These are phyloP conservation scores for Cremastinae sp. DNA, from an alignment of 2,888 invertebrate species.

Conservation along the genomic window DNA sequence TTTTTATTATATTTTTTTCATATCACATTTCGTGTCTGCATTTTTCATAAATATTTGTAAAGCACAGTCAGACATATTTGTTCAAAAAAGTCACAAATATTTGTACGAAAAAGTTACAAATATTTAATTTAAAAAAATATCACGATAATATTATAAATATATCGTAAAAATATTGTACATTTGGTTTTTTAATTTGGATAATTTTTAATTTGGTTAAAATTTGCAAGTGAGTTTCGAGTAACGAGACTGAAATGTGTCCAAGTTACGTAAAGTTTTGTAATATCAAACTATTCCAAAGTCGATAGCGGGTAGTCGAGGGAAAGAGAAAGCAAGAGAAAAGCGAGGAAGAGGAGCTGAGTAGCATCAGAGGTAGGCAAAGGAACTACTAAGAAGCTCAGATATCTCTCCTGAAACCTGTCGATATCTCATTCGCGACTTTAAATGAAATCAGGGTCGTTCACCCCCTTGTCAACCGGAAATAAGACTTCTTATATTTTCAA, in stretches of 20 bases:
- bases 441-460: constrained; percentile 56
- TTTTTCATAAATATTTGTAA: too few relatives aligned
- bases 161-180: too few relatives aligned
- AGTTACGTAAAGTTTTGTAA: constrained; percentile 51
- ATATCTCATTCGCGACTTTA: constrained; percentile 46
- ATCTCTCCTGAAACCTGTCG: constrained; percentile 52
- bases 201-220: background rate
- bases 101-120: too few relatives aligned
- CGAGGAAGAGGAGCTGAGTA: constrained; percentile 10
- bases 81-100: too few relatives aligned
- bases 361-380: constrained; percentile 44
- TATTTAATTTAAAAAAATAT: too few relatives aligned
- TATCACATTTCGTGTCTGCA: too few relatives aligned
- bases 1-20: background rate
- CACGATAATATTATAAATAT: too few relatives aligned
- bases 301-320: constrained; percentile 22
- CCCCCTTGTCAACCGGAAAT: constrained; percentile 50
- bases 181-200: too few relatives aligned
- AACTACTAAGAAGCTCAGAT: constrained; percentile 39
- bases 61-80: too few relatives aligned
- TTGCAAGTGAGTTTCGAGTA: constrained; percentile 27
- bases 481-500: constrained; percentile 34
- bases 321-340: too few relatives aligned
- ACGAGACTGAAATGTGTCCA: constrained; percentile 32
- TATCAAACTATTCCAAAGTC: constrained; percentile 57